These are phyloP conservation scores for Hanleya hanleyi DNA, from an alignment of 2,888 invertebrate genomes.

Conservation along the genomic window DNA sequence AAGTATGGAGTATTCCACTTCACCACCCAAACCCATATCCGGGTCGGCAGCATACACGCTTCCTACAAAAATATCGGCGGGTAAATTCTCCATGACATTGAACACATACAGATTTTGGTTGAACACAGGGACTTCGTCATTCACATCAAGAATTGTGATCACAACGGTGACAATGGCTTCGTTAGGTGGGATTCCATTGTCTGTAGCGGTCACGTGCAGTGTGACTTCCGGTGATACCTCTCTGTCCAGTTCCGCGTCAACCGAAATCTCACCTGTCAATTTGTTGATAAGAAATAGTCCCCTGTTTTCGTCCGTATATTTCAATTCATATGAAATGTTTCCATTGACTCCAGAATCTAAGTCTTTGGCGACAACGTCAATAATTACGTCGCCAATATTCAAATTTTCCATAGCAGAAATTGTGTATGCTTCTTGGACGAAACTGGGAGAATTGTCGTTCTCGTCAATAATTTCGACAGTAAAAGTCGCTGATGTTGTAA, in stretches of 20 bases:
- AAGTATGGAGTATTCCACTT: conserved; percentile 4
- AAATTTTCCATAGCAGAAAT: neutral
- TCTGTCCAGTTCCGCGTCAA: neutral
- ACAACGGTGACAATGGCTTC: neutral
- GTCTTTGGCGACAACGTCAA: neutral
- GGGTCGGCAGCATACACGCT: neutral
- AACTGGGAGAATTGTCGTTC: neutral
- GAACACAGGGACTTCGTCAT: neutral
- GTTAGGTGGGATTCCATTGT: neutral
- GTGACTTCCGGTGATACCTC: neutral
- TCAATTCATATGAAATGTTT: conserved; percentile 39
- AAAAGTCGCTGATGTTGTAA: neutral
- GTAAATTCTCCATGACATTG: neutral
- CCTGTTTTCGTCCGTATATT: conserved; percentile 17
- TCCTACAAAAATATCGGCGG: neutral
- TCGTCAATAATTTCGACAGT: neutral
- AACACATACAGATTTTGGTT: neutral
- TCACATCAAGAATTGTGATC: neutral
- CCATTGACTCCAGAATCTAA: conserved; percentile 22
- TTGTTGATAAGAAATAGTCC: conserved; percentile 44
- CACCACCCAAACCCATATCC: neutral
- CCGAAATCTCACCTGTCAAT: neutral
- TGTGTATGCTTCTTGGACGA: neutral
- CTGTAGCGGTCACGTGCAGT: neutral
- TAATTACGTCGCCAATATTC: neutral